Percentiles rank a stretch among this genome's conserved stretches.
phyloP scores from a whole-genome alignment of 1,140 invertebrate genomes.

The Drosophila nannoptera region DNA sequence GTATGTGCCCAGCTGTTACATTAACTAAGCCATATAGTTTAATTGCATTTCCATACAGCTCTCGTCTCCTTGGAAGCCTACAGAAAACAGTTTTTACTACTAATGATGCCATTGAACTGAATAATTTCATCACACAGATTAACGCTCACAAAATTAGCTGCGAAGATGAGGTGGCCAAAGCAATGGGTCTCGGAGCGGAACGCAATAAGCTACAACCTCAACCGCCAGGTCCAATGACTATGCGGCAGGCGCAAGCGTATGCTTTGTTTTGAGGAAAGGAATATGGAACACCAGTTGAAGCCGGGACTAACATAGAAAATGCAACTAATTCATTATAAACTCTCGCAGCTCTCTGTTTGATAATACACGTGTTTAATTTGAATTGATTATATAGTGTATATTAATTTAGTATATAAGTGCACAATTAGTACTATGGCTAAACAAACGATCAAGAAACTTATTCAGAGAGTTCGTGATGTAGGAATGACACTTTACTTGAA shows the following conservation, averaged over 20 bases:
- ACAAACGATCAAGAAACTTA: conserved; percentile 9
- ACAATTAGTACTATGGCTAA: too few species aligned
- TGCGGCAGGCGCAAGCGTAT: conserved; percentile 37
- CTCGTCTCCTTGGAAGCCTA: conserved; percentile 20
- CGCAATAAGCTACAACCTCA: conserved; percentile 13
- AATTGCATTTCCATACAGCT: conserved; percentile 12
- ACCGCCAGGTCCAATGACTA: conserved; percentile 37
- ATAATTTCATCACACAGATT: conserved; percentile 40
- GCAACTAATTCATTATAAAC: neutral
- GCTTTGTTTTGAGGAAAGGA: too few species aligned
- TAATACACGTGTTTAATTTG: too few species aligned
- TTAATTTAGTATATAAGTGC: too few species aligned
- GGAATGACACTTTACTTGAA: conserved; percentile 52
- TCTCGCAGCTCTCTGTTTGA: neutral
- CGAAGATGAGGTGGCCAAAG: conserved; percentile 26
- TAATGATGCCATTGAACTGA: conserved; percentile 28
- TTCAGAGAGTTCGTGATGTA: conserved; percentile 54
- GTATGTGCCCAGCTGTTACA: conserved; percentile 10
- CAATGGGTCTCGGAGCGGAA: too few species aligned
- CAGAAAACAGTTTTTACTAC: neutral
- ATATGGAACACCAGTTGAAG: too few species aligned
- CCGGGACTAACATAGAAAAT: too few species aligned
- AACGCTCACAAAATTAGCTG: conserved; percentile 45
- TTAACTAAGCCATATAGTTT: neutral
- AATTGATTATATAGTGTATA: too few species aligned